These are phyloP conservation scores for Oscheius sp. DNA, from an alignment of 2,888 invertebrate species.

Conservation along the genomic window DNA sequence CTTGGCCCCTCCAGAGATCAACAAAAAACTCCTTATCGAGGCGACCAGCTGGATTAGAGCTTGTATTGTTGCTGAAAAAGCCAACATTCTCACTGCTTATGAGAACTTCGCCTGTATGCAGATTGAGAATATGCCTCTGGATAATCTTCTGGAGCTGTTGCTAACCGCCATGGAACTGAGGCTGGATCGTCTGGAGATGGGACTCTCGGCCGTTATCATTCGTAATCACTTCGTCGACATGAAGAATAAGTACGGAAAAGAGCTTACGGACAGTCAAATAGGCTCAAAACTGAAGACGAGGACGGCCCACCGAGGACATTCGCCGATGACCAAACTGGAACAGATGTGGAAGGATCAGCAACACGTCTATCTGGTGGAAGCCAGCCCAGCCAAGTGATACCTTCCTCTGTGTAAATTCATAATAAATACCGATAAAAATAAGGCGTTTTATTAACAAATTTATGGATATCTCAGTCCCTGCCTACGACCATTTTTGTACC, in stretches of 20 bases:
- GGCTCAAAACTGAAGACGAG: neutral
- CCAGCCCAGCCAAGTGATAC: no score
- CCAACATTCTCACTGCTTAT: neutral
- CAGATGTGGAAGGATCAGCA: neutral
- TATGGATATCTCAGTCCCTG: no score
- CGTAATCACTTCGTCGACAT: neutral
- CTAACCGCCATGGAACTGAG: neutral
- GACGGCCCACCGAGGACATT: neutral
- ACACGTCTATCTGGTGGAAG: neutral
- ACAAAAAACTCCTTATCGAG: neutral
- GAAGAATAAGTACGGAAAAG: neutral
- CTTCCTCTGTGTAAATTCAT: no score
- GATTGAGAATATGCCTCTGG: neutral
- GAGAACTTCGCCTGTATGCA: slow-evolving; percentile 9
- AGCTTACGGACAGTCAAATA: neutral
- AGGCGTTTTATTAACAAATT: no score
- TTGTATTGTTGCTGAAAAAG: neutral
- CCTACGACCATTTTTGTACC: no score
- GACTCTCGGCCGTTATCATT: neutral
- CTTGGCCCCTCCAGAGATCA: neutral
- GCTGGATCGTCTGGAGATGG: neutral
- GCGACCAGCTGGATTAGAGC: neutral
- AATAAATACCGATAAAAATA: no score
- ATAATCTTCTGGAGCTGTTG: neutral
- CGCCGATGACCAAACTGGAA: neutral